A percentile compares a stretch with the other conserved stretches of the same genome.
These are phyloP conservation scores for Eilema sororculum DNA, from an alignment of 2,888 invertebrate species.

Conservation along the genomic window DNA sequence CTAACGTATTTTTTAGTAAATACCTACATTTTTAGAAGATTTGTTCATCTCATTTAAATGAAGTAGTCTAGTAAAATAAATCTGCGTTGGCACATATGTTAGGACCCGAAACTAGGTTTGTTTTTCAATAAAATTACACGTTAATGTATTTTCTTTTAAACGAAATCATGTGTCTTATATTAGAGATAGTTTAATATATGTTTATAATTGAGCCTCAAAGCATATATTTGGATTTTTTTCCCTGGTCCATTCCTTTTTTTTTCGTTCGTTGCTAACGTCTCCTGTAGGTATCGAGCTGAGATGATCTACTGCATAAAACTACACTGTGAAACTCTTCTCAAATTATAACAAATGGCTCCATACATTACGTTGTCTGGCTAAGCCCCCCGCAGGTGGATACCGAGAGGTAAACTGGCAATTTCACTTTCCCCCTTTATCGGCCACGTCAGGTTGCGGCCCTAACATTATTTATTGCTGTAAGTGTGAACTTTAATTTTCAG, in stretches of 20 bases:
- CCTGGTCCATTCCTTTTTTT: neutral
- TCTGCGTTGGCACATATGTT: too few relatives aligned
- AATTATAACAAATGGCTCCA: conserved; percentile 73
- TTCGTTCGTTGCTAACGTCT: neutral
- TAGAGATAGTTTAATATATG: neutral
- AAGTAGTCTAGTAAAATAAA: too few relatives aligned
- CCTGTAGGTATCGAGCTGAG: conserved; percentile 10
- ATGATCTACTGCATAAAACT: conserved; percentile 44
- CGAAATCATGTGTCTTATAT: too few relatives aligned
- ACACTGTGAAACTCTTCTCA: conserved; percentile 56
- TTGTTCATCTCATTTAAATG: too few relatives aligned
- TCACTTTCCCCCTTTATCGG: conserved; percentile 55
- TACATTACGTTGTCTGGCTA: conserved; percentile 64
- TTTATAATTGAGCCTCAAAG: neutral
- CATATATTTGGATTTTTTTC: neutral
- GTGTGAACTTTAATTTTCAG: conserved; percentile 49
- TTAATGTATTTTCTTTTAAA: neutral
- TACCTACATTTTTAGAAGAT: too few relatives aligned
- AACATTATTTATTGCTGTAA: conserved; percentile 52
- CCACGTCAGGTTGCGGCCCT: conserved; percentile 46
- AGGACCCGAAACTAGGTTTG: too few relatives aligned
- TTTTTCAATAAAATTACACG: neutral
- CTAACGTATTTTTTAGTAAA: too few relatives aligned
- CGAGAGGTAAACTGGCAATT: conserved; percentile 52
- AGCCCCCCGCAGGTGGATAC: conserved; percentile 48